Evolutionary conservation across 2,797 vertebrate genomes (phyloP).

Genomic region (Pyrocephalus nanus): DNA sequence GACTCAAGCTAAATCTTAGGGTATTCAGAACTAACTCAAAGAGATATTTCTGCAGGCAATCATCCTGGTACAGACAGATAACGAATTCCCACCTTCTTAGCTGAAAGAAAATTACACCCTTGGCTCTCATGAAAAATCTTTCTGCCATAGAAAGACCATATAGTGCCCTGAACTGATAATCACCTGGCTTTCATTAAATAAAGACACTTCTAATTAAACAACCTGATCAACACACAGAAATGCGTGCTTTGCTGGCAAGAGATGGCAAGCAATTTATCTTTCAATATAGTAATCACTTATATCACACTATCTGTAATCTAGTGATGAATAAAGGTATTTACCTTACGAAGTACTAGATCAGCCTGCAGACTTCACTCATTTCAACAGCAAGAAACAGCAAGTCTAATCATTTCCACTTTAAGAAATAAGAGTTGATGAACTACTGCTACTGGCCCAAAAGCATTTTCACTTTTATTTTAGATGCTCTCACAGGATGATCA

Average conservation of each 20-base stretch:
- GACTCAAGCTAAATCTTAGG: conserved; percentile 42
- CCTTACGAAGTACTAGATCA: neutral
- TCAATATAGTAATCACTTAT: neutral
- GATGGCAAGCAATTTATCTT: conserved; percentile 16
- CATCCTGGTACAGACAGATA: conserved; percentile 55
- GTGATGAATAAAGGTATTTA: neutral
- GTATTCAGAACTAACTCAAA: conserved; percentile 19
- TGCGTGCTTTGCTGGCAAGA: neutral
- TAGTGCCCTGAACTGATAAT: conserved; percentile 22
- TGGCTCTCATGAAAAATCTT: conserved; percentile 40
- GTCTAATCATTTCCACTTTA: neutral
- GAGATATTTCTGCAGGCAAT: conserved; percentile 62
- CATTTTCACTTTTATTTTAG: neutral
- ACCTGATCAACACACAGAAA: conserved; percentile 13
- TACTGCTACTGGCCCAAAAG: neutral
- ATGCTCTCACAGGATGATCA: neutral
- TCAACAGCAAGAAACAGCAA: neutral
- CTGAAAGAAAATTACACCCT: conserved; percentile 46
- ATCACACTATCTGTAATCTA: neutral
- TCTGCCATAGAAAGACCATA: conserved; percentile 31
- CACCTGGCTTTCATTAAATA: conserved; percentile 43
- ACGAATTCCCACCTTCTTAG: conserved; percentile 48
- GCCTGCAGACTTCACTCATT: neutral
- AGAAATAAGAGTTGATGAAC: neutral
- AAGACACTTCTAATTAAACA: conserved; percentile 46